Evolutionary conservation across 2,113 vertebrate species (phyloP), one percentile per base, ranked within the genome.

Genomic region (Ivindomyrus marchei): DNA sequence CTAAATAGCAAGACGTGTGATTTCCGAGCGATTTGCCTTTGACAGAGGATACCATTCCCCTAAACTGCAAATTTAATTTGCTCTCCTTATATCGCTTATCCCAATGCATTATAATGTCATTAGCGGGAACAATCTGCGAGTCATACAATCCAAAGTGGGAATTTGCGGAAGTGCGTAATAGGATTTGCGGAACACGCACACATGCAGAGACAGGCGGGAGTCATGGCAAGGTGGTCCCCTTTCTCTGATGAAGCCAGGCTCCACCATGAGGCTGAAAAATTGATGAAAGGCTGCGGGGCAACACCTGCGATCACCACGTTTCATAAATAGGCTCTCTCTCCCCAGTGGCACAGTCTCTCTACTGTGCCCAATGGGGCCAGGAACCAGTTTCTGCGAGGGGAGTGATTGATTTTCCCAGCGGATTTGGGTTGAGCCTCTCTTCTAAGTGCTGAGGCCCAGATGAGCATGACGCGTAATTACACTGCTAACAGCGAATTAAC

Each of bases 81-180:
- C 85, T 53, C 85, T 56, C 53, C 47, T 52, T 87, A 87, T 87
- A 53, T 87, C 17, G 50, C 50, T 49, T 49, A 87, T 53, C 47
- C 85, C 36, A 21, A 87, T n/a, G 85, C 27, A 53, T 87, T 87
- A 87, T 87, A 87, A 87, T 56, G 85, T 87, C 85, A 87, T 87
- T 53, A 87, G 49, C 13, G 2, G 21, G 27, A 87, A 87, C 47
- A 87, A 87, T 87, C 85, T 87, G 85, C 47, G 39, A 87, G 85
- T 87, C n/a, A 46, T 70, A 58, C 56, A 46, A 88, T 70, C 58
- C 52, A 46, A 88, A 70, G n/a, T 50, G 27, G 46, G 88, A 80
- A 89, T 50, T 50, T 27, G 47, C 62, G n/a, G 19, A 88, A 62
- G 56, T 62, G 53, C 53, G 58, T 87, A 53, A 87, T 87, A 66